Conservation (phyloP, 2,113 vertebrate genomes). For the Carassius gibelio region DNA sequence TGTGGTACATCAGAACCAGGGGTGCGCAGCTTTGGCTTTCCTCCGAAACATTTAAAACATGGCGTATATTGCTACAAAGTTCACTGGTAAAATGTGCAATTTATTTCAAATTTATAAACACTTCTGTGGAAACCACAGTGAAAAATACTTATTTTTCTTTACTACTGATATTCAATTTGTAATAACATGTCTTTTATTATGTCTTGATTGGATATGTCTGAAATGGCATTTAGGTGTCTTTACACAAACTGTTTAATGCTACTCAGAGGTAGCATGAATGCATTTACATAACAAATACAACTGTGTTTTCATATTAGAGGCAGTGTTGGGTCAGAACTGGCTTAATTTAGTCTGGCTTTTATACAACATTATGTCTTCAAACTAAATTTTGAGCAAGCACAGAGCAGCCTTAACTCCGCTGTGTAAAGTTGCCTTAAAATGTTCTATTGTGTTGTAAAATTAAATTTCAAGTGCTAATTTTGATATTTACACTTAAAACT, state of each 20-base stretch:
- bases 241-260: no score
- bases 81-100: constrained; percentile 51
- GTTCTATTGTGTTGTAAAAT: not conserved
- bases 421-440: not conserved
- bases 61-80: constrained; percentile 81
- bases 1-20: constrained; percentile 83
- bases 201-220: constrained; percentile 1
- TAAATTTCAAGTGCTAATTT: not conserved
- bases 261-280: no score
- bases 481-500: not conserved
- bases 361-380: no score
- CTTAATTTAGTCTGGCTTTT: no score
- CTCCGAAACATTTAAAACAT: constrained; percentile 71
- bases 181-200: not conserved
- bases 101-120: constrained; percentile 4
- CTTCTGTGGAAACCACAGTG: constrained; percentile 13
- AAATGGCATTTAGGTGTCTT: no score
- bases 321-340: no score
- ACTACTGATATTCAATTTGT: constrained; percentile 25
- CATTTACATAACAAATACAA: no score
- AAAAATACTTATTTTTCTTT: constrained; percentile 21
- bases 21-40: constrained; percentile 85
- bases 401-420: no score
- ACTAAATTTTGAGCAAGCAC: no score
- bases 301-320: no score